Evolutionary conservation across 2,888 invertebrate genomes (phyloP).

Genomic region (Tanypteryx hageni): DNA sequence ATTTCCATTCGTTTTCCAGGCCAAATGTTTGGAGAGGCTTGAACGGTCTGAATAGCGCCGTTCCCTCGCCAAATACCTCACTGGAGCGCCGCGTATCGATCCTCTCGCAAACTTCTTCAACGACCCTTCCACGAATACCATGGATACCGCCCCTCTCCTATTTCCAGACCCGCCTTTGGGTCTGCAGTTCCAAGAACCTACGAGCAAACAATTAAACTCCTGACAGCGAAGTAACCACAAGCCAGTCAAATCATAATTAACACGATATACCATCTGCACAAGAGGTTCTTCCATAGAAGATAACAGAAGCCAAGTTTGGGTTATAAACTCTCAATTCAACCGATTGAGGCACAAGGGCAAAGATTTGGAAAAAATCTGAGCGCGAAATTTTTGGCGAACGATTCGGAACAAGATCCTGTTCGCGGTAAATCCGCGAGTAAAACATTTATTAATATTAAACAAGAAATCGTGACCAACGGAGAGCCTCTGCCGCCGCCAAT

Average conservation of each 20-base stretch:
- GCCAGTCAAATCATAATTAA: neutral
- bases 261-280: neutral
- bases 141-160: neutral
- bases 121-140: neutral
- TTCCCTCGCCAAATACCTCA: slow-evolving; percentile 4
- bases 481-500: no score
- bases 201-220: neutral
- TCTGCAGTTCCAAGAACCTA: neutral
- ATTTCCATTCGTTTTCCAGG: neutral
- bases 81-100: slow-evolving; percentile 26
- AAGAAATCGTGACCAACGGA: no score
- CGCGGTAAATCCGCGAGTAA: no score
- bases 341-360: no score
- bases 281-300: neutral
- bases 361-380: no score
- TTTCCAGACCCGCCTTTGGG: neutral
- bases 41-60: neutral
- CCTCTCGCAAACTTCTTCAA: slow-evolving; percentile 17
- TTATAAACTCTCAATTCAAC: no score
- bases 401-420: no score
- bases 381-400: no score
- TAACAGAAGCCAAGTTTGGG: no score
- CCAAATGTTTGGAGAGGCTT: neutral
- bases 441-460: no score
- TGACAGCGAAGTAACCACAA: neutral